Conservation (phyloP, 2,888 invertebrate genomes). For the Podabrus alpinus region DNA sequence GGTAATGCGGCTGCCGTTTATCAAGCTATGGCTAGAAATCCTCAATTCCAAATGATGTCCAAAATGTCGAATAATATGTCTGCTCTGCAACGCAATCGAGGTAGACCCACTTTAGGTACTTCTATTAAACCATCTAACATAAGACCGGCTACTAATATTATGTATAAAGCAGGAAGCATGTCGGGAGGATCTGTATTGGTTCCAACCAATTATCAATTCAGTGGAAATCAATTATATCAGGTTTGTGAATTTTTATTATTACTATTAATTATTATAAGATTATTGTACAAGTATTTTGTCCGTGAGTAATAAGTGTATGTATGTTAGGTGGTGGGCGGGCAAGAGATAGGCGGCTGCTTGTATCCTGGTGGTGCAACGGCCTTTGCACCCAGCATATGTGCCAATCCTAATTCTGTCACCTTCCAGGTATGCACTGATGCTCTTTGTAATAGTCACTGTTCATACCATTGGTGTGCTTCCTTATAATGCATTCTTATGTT, state of each 20-base stretch:
- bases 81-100: conserved; percentile 50
- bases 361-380: conserved; percentile 60
- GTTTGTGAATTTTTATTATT: conserved; percentile 52
- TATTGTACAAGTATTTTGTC: not conserved
- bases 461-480: not conserved
- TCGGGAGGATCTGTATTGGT: conserved; percentile 60
- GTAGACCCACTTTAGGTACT: conserved; percentile 47
- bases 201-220: conserved; percentile 64
- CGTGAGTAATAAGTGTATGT: conserved; percentile 41
- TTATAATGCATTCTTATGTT: not conserved
- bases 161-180: conserved; percentile 69
- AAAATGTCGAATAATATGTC: conserved; percentile 51
- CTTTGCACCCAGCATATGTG: conserved; percentile 61
- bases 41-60: conserved; percentile 50
- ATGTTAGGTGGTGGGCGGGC: conserved; percentile 59
- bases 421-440: conserved; percentile 52
- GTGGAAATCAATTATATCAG: conserved; percentile 67
- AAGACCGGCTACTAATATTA: conserved; percentile 59
- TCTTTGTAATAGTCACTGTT: not conserved
- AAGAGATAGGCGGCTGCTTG: conserved; percentile 55
- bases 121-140: conserved; percentile 41
- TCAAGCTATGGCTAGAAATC: conserved; percentile 57
- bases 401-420: conserved; percentile 54
- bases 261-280: not conserved
- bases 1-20: conserved; percentile 51